Percentiles rank a stretch among this genome's conserved stretches.
Conservation (phyloP, 2,113 vertebrate genomes). For the Seriola aureovittata region DNA sequence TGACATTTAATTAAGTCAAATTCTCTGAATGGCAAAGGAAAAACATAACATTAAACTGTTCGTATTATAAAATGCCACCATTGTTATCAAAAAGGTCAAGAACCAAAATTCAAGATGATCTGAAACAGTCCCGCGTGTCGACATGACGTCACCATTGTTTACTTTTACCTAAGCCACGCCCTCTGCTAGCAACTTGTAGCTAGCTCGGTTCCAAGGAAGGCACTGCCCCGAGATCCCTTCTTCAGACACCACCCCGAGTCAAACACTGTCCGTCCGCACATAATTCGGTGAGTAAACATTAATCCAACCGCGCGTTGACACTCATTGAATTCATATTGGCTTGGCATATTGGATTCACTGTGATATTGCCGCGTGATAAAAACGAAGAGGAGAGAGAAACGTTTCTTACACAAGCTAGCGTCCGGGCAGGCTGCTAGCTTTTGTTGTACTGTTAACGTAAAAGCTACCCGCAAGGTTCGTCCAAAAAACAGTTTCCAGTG, state of each 20-base stretch:
- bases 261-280: constrained; percentile 50
- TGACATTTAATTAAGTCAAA: neutral
- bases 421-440: constrained; percentile 68
- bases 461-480: constrained; percentile 7
- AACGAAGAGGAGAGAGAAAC: constrained; percentile 16
- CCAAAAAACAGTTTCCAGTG: constrained; percentile 2
- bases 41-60: neutral
- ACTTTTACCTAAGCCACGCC: constrained; percentile 80
- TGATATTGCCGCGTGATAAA: neutral
- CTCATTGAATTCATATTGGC: neutral
- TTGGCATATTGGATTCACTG: neutral
- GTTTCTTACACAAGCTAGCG: constrained; percentile 64
- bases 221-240: constrained; percentile 53
- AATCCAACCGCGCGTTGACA: neutral
- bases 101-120: constrained; percentile 6
- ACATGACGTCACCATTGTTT: constrained; percentile 81
- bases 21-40: neutral
- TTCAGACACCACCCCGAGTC: constrained; percentile 61
- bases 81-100: neutral
- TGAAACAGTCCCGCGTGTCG: constrained; percentile 64
- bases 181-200: constrained; percentile 80
- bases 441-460: constrained; percentile 60
- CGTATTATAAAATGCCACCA: neutral
- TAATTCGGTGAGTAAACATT: constrained; percentile 67
- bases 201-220: constrained; percentile 70